These are phyloP conservation scores for Ceraclea dissimilis DNA, from an alignment of 2,888 invertebrate genomes.

Conservation along the genomic window DNA sequence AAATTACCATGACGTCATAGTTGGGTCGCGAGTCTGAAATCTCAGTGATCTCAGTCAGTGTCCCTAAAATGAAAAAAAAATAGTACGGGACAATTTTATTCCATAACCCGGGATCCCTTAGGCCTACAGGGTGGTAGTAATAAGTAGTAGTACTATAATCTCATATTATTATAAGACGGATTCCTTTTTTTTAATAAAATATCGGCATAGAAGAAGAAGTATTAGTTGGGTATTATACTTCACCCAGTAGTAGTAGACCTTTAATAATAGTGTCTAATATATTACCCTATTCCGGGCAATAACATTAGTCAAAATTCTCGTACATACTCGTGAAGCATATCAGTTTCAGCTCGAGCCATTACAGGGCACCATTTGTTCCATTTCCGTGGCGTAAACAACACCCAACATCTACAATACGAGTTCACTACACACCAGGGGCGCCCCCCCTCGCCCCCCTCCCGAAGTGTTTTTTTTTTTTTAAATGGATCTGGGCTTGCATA, in stretches of 20 bases:
- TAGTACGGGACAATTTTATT: no score
- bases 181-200: neutral
- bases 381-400: slow-evolving; percentile 11
- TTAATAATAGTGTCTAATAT: neutral
- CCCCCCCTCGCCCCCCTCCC: no score
- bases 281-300: slow-evolving; percentile 8
- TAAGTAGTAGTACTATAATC: no score
- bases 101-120: no score
- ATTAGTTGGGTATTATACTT: neutral
- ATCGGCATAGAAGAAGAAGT: neutral
- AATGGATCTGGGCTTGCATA: no score
- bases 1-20: no score
- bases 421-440: neutral
- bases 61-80: no score
- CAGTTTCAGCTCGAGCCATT: slow-evolving; percentile 1
- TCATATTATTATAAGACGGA: no score
- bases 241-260: neutral
- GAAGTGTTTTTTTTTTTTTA: no score
- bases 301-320: slow-evolving; percentile 14
- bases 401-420: neutral
- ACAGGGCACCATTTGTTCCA: slow-evolving; percentile 4
- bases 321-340: neutral
- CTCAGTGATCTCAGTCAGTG: no score
- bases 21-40: no score
- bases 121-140: no score